Base-by-base conservation (phyloP, 2,113 vertebrate genomes). In the Perca flavescens region DNA sequence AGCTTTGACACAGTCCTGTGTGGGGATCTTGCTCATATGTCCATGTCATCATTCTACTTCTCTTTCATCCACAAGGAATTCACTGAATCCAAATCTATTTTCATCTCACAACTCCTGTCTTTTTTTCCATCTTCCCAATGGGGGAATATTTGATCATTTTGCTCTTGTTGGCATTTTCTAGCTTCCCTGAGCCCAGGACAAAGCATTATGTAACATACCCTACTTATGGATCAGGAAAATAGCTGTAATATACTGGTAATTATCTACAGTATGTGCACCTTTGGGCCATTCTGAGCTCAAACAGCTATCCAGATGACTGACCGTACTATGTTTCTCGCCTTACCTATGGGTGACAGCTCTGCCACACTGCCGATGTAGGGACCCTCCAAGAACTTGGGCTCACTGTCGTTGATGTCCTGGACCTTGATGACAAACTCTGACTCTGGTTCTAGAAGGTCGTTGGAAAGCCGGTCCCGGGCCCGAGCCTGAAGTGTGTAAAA, bases 351-450 rank as follows among this genome's bases (percentile, higher is more conserved):
- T 3, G 98, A 99, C 54, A 99, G 95, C 89, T 99, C 98, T 0
- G 98, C 96, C 90, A 99, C 98, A 0, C 98, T 99, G 88, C 98
- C 98, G 0, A 98, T 97, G 88, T 99, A 99, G 6, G 98, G 97
- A 31, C 97, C 98, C n/a, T 98, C 97, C 88, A 97, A 95, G 93
- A 99, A 99, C 83, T 98, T 97, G 1, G 98, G 98, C 86, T 99
- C 98, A 0, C 97, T 99, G 96, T 99, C 98, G 0, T 99, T 99
- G 94, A 99, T 99, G 94, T 99, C 98, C 92, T 99, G 98, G 82
- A 99, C 98, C 89, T 99, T 99, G 95, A 99, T 98, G 93, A 99
- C 96, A 89, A 99, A 99, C 93, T 99, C 98, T 0, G 98, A 99
- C 95, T 99, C 98, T 0, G 98, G 97, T 82, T 99, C 98, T 76